Conservation (phyloP, 2,888 invertebrate genomes). For the Adelphocoris suturalis region DNA sequence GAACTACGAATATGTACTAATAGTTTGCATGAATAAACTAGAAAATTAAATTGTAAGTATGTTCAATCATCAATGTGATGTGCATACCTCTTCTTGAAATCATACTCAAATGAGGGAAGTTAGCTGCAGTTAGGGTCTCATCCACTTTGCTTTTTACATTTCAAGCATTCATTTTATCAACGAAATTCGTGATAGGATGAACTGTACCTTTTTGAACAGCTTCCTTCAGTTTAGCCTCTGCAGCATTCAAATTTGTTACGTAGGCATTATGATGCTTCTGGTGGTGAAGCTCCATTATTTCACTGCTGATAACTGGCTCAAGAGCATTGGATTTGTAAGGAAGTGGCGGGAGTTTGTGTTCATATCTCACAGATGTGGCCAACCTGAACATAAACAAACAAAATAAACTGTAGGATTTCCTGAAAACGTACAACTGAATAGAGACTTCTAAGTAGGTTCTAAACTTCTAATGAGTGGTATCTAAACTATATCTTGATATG, state of each 20-base stretch:
- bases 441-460: too few relatives aligned
- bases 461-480: too few relatives aligned
- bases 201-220: constrained; percentile 83
- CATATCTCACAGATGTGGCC: constrained; percentile 37
- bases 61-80: too few relatives aligned
- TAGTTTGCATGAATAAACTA: too few relatives aligned
- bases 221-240: constrained; percentile 93
- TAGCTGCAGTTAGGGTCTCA: too few relatives aligned
- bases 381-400: not conserved
- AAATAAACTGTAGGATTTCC: not conserved
- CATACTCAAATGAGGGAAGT: too few relatives aligned
- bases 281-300: constrained; percentile 99
- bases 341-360: constrained; percentile 92
- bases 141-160: too few relatives aligned
- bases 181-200: not conserved
- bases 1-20: too few relatives aligned
- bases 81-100: too few relatives aligned
- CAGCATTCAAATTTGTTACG: constrained; percentile 95
- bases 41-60: too few relatives aligned
- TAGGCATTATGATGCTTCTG: constrained; percentile 98
- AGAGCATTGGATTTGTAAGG: constrained; percentile 97
- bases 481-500: too few relatives aligned
- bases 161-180: too few relatives aligned
- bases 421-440: not conserved
- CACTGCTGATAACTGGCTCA: constrained; percentile 95